Percentiles rank a stretch among this genome's conserved stretches.
Evolutionary conservation across 2,797 vertebrate genomes (phyloP).

Genomic region (Propithecus perrieri): DNA sequence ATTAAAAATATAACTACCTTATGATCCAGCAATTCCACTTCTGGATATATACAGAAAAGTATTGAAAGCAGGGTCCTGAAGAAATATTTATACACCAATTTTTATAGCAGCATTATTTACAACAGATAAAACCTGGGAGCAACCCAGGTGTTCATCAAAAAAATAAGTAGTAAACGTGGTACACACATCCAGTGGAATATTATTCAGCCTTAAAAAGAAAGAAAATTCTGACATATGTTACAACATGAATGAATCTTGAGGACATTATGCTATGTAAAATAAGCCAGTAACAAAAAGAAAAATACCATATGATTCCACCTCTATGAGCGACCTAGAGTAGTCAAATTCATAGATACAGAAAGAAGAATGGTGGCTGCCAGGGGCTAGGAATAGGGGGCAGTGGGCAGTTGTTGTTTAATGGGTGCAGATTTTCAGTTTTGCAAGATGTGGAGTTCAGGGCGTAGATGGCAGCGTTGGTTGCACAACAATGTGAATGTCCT

Average conservation of each 20-base stretch:
- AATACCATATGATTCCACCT: neutral
- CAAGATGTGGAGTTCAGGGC: neutral
- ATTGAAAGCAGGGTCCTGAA: neutral
- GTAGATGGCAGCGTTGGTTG: neutral
- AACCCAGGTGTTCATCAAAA: neutral
- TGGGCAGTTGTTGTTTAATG: neutral
- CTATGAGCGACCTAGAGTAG: neutral
- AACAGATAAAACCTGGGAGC: neutral
- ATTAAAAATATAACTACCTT: neutral
- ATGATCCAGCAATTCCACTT: neutral
- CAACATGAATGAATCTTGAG: neutral
- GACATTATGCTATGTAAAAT: neutral
- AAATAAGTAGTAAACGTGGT: neutral
- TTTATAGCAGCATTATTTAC: neutral
- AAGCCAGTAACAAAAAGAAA: neutral
- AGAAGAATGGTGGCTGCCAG: no score
- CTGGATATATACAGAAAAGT: neutral
- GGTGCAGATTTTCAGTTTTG: neutral
- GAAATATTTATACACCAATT: neutral
- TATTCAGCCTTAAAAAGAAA: neutral
- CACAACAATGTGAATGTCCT: neutral
- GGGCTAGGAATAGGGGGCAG: no score
- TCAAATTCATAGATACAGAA: neutral
- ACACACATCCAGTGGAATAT: neutral
- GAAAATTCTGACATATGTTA: neutral